phyloP scores from a whole-genome alignment of 37 sponge, comb jelly and placozoan genomes.

The Haliclona indistincta region DNA sequence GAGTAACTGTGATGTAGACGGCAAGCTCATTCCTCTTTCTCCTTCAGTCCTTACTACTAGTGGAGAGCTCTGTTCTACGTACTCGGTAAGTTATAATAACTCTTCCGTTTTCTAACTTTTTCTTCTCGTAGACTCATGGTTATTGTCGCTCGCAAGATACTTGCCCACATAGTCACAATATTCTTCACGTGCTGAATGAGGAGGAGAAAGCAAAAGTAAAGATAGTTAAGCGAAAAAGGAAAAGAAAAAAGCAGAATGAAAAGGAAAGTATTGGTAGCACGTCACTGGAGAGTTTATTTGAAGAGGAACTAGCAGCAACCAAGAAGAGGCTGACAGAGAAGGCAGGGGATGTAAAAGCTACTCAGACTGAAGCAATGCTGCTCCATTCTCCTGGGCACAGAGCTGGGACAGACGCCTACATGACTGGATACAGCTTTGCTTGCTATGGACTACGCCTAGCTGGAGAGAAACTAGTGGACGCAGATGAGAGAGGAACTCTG shows the following conservation, averaged over 20 bases:
- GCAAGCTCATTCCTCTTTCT: too few species aligned
- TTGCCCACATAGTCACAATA: constrained; percentile 17
- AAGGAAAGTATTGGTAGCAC: too few species aligned
- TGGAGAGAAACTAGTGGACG: background rate
- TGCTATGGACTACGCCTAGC: constrained; percentile 5
- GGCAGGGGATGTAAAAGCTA: background rate
- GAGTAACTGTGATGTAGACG: too few species aligned
- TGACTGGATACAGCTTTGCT: constrained; percentile 75
- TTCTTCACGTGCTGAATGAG: constrained; percentile 13
- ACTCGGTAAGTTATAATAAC: too few species aligned
- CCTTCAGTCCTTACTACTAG: too few species aligned
- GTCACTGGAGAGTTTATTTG: too few species aligned
- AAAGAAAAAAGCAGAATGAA: constrained; percentile 13
- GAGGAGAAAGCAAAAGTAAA: background rate
- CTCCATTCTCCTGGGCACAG: constrained; percentile 54
- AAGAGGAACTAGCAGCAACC: background rate
- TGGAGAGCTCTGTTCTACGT: too few species aligned
- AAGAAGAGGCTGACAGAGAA: constrained; percentile 7
- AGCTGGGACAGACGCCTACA: constrained; percentile 90
- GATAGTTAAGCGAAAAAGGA: constrained; percentile 9
- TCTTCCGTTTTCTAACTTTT: too few species aligned
- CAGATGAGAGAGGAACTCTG: constrained; percentile 1
- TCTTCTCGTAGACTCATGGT: constrained; percentile 16
- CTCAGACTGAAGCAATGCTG: background rate
- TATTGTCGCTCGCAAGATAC: constrained; percentile 14